A percentile compares a stretch with the other conserved stretches of the same genome.
Conservation (phyloP, 2,797 vertebrate species). For the Amphiprion clarkii region DNA sequence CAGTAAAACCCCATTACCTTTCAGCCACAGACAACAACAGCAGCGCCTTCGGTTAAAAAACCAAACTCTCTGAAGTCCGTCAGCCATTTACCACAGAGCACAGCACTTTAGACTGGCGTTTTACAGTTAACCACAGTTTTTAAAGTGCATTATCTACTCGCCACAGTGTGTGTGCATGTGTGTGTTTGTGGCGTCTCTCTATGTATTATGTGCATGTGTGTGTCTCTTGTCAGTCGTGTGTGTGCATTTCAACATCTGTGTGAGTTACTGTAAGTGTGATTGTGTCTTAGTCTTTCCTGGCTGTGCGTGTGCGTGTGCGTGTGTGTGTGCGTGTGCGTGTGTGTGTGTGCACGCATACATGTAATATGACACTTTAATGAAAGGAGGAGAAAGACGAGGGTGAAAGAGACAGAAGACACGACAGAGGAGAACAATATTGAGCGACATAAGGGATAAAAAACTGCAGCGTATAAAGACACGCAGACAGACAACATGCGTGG, state of each 20-base stretch:
- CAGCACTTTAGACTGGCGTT: constrained; percentile 76
- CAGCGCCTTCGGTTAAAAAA: constrained; percentile 74
- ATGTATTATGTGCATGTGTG: constrained; percentile 15
- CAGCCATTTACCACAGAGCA: constrained; percentile 79
- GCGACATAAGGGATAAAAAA: constrained; percentile 23
- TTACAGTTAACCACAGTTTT: constrained; percentile 80
- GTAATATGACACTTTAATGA: constrained; percentile 83
- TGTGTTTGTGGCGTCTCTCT: constrained; percentile 28
- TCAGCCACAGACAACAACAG: constrained; percentile 79
- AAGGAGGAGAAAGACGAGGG: constrained; percentile 64
- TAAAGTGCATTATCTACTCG: constrained; percentile 72
- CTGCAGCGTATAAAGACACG: constrained; percentile 20
- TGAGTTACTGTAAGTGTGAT: constrained; percentile 40
- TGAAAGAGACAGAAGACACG: constrained; percentile 53
- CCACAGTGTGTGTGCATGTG: constrained; percentile 43
- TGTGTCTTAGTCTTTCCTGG: constrained; percentile 47
- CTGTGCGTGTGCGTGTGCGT: constrained; percentile 40
- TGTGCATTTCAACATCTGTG: constrained; percentile 43
- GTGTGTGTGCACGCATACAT: constrained; percentile 25
- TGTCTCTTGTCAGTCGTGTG: constrained; percentile 20
- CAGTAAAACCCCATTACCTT: constrained; percentile 73
- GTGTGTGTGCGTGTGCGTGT: not conserved
- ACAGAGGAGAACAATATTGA: constrained; percentile 62
- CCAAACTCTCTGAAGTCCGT: constrained; percentile 74
- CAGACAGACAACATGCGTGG: constrained; percentile 30